Percentiles rank a stretch among this genome's conserved stretches.
These are phyloP conservation scores for Dicaeum eximium DNA, from an alignment of 2,113 vertebrate species.

Conservation along the genomic window DNA sequence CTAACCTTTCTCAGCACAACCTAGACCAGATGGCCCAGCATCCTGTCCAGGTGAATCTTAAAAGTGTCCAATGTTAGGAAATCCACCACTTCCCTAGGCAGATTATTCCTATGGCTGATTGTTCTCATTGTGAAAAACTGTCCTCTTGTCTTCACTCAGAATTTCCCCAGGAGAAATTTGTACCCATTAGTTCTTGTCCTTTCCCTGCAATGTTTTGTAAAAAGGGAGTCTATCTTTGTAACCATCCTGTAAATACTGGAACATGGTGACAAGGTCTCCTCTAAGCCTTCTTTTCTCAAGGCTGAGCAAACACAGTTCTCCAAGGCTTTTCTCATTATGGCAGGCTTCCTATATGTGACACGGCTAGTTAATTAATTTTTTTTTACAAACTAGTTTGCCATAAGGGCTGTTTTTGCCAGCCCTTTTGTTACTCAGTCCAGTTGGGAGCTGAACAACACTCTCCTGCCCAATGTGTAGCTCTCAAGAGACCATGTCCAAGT, in stretches of 20 bases:
- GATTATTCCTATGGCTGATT: background rate
- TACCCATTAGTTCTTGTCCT: background rate
- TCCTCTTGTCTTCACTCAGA: background rate
- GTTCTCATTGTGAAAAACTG: background rate
- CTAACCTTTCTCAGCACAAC: background rate
- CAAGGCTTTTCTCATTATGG: background rate
- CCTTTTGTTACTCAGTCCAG: background rate
- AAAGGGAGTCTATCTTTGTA: background rate
- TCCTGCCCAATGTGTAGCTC: background rate
- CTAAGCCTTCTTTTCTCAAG: background rate
- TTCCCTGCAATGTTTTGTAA: background rate
- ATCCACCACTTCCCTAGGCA: background rate
- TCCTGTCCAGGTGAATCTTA: background rate
- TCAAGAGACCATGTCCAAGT: background rate
- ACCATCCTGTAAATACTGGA: background rate
- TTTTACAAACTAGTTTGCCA: background rate
- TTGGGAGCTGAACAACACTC: background rate
- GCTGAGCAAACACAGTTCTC: background rate
- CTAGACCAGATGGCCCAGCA: background rate
- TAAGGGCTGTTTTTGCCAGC: background rate
- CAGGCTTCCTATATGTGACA: background rate
- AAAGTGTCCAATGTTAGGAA: fast-evolving
- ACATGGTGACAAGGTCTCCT: background rate
- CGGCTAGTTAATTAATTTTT: background rate
- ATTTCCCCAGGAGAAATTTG: background rate